Conservation (phyloP, 2,888 invertebrate species). For the Oscheius sp. region DNA sequence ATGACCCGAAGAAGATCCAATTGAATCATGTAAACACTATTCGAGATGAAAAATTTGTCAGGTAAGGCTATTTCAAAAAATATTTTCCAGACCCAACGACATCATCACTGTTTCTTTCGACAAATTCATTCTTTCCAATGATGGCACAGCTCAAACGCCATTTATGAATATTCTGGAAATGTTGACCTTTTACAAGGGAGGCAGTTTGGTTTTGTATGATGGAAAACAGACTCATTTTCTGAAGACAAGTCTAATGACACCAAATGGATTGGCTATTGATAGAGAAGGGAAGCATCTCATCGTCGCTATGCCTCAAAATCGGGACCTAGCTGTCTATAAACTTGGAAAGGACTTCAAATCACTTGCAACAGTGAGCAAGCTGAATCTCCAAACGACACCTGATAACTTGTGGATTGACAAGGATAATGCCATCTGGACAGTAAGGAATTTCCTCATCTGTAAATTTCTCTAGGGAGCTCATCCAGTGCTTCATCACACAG, state of each 20-base stretch:
- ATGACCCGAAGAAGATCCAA: slow-evolving; percentile 31
- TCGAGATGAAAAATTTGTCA: slow-evolving; percentile 36
- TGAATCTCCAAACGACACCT: slow-evolving; percentile 35
- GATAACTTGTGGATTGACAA: slow-evolving; percentile 50
- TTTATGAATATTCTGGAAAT: slow-evolving; percentile 38
- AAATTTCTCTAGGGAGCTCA: not conserved
- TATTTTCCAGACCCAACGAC: slow-evolving; percentile 47
- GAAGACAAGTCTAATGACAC: slow-evolving; percentile 15
- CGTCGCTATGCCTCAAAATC: slow-evolving; percentile 41
- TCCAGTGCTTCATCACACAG: not conserved
- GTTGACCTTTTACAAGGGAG: slow-evolving; percentile 38
- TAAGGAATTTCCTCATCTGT: not conserved
- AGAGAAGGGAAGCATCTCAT: slow-evolving; percentile 38
- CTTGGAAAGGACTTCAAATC: slow-evolving; percentile 30
- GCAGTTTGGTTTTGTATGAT: slow-evolving; percentile 48
- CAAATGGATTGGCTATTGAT: slow-evolving; percentile 51
- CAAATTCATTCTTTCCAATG: slow-evolving; percentile 50
- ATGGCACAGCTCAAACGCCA: slow-evolving; percentile 45
- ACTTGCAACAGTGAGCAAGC: not conserved
- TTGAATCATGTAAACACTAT: slow-evolving; percentile 42
- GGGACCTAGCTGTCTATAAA: slow-evolving; percentile 40
- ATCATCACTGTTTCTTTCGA: slow-evolving; percentile 42
- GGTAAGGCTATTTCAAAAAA: slow-evolving; percentile 21
- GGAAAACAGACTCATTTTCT: slow-evolving; percentile 40
- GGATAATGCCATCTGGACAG: slow-evolving; percentile 34